Percentiles rank a stretch among this genome's conserved stretches.
Evolutionary conservation across 2,888 invertebrate species (phyloP).

Genomic region (Ennomos quercinarius): DNA sequence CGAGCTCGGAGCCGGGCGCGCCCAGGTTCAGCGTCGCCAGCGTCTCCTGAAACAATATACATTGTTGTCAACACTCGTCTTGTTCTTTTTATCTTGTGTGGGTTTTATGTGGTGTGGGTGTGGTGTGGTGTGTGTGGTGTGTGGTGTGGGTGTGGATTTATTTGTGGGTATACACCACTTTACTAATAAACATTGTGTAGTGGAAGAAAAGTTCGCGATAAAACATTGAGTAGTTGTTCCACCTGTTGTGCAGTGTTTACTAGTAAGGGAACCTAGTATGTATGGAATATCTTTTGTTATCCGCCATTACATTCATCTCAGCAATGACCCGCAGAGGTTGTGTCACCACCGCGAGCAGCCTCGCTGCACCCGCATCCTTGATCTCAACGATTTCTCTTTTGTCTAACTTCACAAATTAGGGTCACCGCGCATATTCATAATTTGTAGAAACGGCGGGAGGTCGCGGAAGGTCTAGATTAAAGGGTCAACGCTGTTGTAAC

Average conservation of each 20-base stretch:
- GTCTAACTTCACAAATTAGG: conserved; percentile 35
- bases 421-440: conserved; percentile 33
- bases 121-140: no score
- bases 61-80: not conserved
- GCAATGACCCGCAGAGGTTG: conserved; percentile 12
- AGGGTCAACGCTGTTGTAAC: conserved; percentile 31
- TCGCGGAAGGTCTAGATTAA: conserved; percentile 21
- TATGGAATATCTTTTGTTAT: no score
- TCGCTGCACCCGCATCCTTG: conserved; percentile 25
- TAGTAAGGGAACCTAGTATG: no score
- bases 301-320: not conserved
- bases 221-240: no score
- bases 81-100: no score
- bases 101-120: no score
- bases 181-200: no score
- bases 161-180: no score
- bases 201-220: no score
- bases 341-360: conserved; percentile 11
- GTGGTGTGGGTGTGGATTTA: no score
- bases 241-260: no score
- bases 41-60: conserved; percentile 83
- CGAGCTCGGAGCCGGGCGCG: conserved; percentile 87
- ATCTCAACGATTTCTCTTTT: conserved; percentile 39
- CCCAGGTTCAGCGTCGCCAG: conserved; percentile 88
- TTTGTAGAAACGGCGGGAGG: conserved; percentile 20